Conservation (phyloP, 2,888 invertebrate species). For the Campoplex nolae region DNA sequence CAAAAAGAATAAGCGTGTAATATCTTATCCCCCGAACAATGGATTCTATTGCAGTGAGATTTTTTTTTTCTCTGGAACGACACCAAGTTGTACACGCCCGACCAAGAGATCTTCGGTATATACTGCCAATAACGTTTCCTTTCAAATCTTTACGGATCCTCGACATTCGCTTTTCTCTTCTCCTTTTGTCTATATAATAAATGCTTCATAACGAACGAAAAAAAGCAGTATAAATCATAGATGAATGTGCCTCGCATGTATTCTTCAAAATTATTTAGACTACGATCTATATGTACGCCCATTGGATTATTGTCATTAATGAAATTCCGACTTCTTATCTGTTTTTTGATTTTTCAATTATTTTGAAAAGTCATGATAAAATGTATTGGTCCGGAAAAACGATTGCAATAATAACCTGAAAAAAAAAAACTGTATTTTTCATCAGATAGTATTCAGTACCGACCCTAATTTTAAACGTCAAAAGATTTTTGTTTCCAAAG, state of each 20-base stretch:
- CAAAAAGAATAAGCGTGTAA: slow-evolving; percentile 67
- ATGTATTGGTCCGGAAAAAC: not conserved
- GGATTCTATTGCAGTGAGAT: slow-evolving; percentile 69
- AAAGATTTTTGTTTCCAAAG: not conserved
- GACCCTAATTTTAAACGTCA: not conserved
- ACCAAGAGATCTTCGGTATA: slow-evolving; percentile 30
- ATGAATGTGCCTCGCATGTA: not conserved
- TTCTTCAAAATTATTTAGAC: not conserved
- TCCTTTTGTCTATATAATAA: no score
- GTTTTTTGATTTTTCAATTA: no score
- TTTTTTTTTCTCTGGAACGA: slow-evolving; percentile 68
- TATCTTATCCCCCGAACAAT: slow-evolving; percentile 68
- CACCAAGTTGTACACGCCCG: slow-evolving; percentile 64
- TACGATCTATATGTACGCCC: not conserved
- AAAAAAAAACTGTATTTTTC: not conserved
- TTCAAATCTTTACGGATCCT: slow-evolving; percentile 28
- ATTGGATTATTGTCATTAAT: no score
- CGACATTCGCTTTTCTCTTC: slow-evolving; percentile 17
- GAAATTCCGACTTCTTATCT: no score
- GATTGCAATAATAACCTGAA: not conserved
- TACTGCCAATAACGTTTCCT: slow-evolving; percentile 65
- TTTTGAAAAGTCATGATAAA: not conserved
- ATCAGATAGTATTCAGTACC: not conserved
- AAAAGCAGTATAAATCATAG: not conserved
- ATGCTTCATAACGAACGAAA: not conserved